These are phyloP conservation scores for Hydrotaea cyrtoneurina DNA, from an alignment of 2,888 invertebrate genomes.

Conservation along the genomic window DNA sequence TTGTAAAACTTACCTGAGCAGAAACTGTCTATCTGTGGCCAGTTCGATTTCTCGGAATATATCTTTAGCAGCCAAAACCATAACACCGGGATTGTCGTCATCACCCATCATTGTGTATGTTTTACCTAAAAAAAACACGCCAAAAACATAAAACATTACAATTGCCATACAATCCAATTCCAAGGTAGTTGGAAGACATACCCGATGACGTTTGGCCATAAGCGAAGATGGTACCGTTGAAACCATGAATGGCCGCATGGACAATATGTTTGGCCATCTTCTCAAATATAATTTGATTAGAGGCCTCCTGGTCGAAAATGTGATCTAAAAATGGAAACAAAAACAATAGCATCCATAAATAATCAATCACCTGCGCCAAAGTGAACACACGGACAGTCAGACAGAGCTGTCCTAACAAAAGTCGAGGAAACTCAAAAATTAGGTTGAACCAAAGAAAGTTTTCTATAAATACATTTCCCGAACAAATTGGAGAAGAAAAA, in stretches of 20 bases:
- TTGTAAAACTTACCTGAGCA: conserved; percentile 81
- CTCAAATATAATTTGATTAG: conserved; percentile 85
- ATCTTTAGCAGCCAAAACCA: conserved; percentile 86
- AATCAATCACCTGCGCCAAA: background rate
- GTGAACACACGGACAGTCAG: background rate
- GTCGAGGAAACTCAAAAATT: conserved; percentile 24
- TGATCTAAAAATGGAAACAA: conserved; percentile 84
- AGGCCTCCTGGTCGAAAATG: conserved; percentile 84
- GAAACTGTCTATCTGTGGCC: conserved; percentile 86
- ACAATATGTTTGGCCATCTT: conserved; percentile 87
- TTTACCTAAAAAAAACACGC: conserved; percentile 83
- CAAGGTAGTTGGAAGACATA: conserved; percentile 20
- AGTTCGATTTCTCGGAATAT: conserved; percentile 85
- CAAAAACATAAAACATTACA: background rate
- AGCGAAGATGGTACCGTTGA: conserved; percentile 94
- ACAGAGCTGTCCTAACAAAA: background rate
- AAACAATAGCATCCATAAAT: conserved; percentile 1
- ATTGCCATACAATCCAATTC: background rate
- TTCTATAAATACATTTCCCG: conserved; percentile 12
- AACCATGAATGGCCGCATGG: conserved; percentile 86
- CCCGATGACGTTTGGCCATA: conserved; percentile 96
- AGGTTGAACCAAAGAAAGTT: conserved; percentile 34
- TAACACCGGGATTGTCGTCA: conserved; percentile 86
- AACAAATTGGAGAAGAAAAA: background rate
- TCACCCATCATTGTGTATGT: conserved; percentile 92